Percentiles rank a stretch among this genome's conserved stretches.
Evolutionary conservation across 2,888 invertebrate genomes (phyloP).

Genomic region (Altica lythri): DNA sequence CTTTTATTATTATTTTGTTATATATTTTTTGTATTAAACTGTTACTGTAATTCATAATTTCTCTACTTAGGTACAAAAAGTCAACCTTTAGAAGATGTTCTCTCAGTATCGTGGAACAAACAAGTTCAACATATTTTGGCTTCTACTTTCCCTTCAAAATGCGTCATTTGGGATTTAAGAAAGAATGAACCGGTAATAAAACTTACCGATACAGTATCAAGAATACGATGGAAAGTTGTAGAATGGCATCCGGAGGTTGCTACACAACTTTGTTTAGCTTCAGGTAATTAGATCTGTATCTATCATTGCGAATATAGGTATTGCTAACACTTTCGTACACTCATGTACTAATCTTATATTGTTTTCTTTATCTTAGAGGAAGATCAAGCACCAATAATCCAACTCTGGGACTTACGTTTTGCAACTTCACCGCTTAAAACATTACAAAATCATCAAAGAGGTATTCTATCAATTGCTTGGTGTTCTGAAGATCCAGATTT

Average conservation of each 20-base stretch:
- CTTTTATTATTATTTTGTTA: background rate
- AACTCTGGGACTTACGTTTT: constrained; percentile 92
- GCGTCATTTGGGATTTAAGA: constrained; percentile 94
- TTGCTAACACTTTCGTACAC: background rate
- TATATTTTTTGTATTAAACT: background rate
- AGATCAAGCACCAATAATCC: constrained; percentile 88
- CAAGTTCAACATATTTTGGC: constrained; percentile 96
- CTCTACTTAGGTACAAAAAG: constrained; percentile 68
- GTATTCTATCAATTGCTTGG: constrained; percentile 89
- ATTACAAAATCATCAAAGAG: constrained; percentile 86
- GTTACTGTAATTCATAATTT: background rate
- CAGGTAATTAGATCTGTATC: constrained; percentile 53
- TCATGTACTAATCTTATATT: background rate
- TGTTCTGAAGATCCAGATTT: constrained; percentile 85
- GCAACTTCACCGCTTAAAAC: constrained; percentile 83
- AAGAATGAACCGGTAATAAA: constrained; percentile 98
- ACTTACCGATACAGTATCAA: constrained; percentile 73
- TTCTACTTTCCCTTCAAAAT: constrained; percentile 87
- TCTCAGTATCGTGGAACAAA: constrained; percentile 91
- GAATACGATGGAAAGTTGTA: constrained; percentile 85
- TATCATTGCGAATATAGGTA: background rate
- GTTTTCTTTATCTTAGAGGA: constrained; percentile 65
- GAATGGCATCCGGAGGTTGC: constrained; percentile 96
- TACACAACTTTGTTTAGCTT: constrained; percentile 92
- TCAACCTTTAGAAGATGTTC: constrained; percentile 88